Evolutionary conservation across 1,140 invertebrate species (phyloP), one percentile per base, ranked within the genome.

Genomic region (Gyrodactylus bullatarudis): DNA sequence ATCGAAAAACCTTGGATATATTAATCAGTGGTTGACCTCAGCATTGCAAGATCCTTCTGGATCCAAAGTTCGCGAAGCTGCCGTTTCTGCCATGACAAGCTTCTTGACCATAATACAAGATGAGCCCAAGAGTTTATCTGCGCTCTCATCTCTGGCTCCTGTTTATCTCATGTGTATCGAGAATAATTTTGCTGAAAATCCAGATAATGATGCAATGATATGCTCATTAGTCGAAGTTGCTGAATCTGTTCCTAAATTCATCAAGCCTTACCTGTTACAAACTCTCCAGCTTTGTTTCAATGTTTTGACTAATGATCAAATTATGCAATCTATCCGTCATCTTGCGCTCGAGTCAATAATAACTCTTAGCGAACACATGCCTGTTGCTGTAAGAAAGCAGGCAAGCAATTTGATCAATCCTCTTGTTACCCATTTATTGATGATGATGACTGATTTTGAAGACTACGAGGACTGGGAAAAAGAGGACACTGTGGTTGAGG

Each of bases 371-470:
- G 95, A 99, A 84, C 89, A 88, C 54, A 90, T 91, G 0, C 87
- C 94, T 20, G 88, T 89, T 0, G 94, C 94, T 87, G 86, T 99
- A 20, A 85, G 92, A 21, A 97, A 95, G 81, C 85, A 87, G 1
- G 73, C 23, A 26, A 74, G 27, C 23, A 20, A 68, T 24, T 22
- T 26, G 68, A 26, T 74, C 16, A 8, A 26, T 27, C 23, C 74
- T 75, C 20, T 75, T 75, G 87, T 94, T 21, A 87, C 88, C 0
- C 83, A 89, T 73, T 85, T 94, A 73, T 81, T 98, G 68, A 85
- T 87, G 78, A 88, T 97, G 87, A 97, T 98, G 93, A 89, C 91
- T 19, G 91, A 97, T 77, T 81, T 98, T 68, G 92, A 96, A 26
- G 91, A 97, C 23, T 89, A 93, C 76, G 84, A 86, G 26, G 86